These are phyloP conservation scores for Aphyosemion australe DNA, from an alignment of 2,113 vertebrate species.

Conservation along the genomic window DNA sequence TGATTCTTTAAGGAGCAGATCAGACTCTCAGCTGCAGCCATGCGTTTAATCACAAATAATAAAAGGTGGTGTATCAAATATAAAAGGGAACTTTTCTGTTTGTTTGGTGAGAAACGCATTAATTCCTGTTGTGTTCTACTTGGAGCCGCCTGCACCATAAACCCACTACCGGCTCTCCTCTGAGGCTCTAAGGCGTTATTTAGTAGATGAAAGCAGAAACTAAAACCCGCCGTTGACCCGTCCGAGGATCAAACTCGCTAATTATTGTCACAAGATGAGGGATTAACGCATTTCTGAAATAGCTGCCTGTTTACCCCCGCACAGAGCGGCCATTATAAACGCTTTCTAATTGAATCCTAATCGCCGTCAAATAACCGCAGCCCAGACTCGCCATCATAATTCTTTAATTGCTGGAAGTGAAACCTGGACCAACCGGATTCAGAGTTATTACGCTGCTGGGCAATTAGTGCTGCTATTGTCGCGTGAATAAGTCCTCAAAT, in stretches of 20 bases:
- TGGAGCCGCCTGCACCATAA: constrained; percentile 20
- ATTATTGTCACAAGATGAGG: constrained; percentile 99
- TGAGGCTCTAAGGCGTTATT: constrained; percentile 62
- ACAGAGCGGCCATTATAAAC: constrained; percentile 89
- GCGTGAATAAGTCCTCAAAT: constrained; percentile 21
- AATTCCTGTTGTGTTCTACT: not conserved
- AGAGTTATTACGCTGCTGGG: constrained; percentile 43
- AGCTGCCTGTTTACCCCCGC: constrained; percentile 94
- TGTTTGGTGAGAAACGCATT: too few relatives aligned
- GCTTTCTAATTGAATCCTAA: constrained; percentile 99
- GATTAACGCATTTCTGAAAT: constrained; percentile 99
- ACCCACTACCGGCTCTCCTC: constrained; percentile 20
- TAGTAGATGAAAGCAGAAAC: constrained; percentile 81
- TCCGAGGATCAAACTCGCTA: constrained; percentile 84
- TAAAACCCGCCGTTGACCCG: constrained; percentile 81
- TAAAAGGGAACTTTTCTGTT: too few relatives aligned
- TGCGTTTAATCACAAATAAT: too few relatives aligned
- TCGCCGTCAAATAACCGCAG: constrained; percentile 94
- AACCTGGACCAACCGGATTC: constrained; percentile 60
- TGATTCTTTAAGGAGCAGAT: constrained; percentile 39
- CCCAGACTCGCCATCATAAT: constrained; percentile 88
- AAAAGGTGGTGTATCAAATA: too few relatives aligned
- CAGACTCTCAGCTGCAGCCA: too few relatives aligned
- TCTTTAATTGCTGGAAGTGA: constrained; percentile 86
- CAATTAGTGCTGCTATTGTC: constrained; percentile 28